phyloP scores from a whole-genome alignment of 1,140 invertebrate species.

The Bicyclus anynana region DNA sequence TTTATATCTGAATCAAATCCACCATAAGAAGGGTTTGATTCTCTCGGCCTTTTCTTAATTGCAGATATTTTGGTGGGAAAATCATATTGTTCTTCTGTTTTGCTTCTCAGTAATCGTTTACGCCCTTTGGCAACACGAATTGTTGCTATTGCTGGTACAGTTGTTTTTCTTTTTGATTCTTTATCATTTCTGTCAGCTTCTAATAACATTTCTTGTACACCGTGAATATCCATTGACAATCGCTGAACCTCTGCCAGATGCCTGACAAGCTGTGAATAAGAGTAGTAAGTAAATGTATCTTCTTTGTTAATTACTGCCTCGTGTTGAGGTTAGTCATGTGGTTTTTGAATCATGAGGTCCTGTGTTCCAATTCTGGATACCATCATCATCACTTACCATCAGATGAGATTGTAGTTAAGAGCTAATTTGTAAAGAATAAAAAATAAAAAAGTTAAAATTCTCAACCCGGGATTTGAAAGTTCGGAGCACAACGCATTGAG shows the following conservation, averaged over 20 bases:
- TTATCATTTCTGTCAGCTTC: not conserved
- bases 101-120: not conserved
- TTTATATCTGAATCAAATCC: conserved; percentile 19
- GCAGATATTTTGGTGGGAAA: not conserved
- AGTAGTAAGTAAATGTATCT: no score
- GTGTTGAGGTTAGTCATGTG: no score
- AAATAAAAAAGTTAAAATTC: no score
- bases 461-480: no score
- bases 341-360: no score
- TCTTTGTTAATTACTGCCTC: no score
- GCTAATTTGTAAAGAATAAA: no score
- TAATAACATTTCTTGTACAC: conserved; percentile 16
- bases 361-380: no score
- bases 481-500: no score
- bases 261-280: conserved; percentile 15
- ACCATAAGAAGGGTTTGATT: not conserved
- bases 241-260: conserved; percentile 23
- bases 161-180: not conserved
- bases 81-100: not conserved
- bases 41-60: not conserved
- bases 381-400: no score
- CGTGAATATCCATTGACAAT: conserved; percentile 21
- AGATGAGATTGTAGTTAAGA: no score
- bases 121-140: not conserved
- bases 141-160: not conserved